A percentile compares a stretch with the other conserved stretches of the same genome.
Conservation (phyloP, 1,140 invertebrate genomes). For the Papilio aristodemus region DNA sequence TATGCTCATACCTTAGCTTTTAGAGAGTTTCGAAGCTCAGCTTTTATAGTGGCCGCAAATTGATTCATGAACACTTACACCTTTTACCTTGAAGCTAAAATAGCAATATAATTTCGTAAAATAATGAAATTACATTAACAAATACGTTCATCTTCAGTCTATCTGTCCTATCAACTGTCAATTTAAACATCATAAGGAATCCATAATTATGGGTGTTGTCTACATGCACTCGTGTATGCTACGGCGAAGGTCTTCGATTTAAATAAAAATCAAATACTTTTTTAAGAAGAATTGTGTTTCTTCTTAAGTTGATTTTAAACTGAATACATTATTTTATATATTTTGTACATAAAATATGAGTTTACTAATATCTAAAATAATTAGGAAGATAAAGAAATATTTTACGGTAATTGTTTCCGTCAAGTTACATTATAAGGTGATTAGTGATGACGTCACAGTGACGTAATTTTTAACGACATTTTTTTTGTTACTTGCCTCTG, state of each 20-base stretch:
- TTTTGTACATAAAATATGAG: neutral
- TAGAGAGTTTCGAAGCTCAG: too few relatives aligned
- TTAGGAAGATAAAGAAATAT: constrained; percentile 9
- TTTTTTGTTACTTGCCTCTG: too few relatives aligned
- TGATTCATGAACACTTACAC: neutral
- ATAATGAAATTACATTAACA: too few relatives aligned
- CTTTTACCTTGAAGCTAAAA: neutral
- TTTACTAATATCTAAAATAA: neutral
- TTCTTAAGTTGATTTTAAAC: neutral
- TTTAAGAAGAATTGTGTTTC: too few relatives aligned
- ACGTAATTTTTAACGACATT: constrained; percentile 49
- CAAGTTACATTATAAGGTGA: neutral
- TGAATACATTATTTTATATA: neutral
- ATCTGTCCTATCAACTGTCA: too few relatives aligned
- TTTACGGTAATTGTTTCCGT: neutral
- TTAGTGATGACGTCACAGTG: neutral
- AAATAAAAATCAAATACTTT: neutral
- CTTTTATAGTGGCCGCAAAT: neutral
- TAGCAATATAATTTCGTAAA: too few relatives aligned
- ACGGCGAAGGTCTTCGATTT: neutral
- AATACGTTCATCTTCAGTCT: too few relatives aligned
- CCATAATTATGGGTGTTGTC: too few relatives aligned
- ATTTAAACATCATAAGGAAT: too few relatives aligned
- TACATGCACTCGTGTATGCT: neutral
- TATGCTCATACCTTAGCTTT: neutral